Evolutionary conservation across 2,888 invertebrate genomes (phyloP).

Genomic region (Chesias legatella): DNA sequence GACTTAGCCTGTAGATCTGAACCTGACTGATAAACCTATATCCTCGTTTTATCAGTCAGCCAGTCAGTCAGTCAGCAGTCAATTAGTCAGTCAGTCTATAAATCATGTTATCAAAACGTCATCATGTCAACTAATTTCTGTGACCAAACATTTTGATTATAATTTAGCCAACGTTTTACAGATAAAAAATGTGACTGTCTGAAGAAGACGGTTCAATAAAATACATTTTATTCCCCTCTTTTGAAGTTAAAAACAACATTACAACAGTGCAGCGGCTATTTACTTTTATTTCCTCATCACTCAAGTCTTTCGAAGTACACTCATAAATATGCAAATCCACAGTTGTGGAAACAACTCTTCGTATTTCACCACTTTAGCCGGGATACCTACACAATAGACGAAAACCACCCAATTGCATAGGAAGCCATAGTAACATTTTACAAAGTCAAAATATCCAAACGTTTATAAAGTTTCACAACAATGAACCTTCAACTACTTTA

Average conservation of each 20-base stretch:
- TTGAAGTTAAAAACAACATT: conserved; percentile 47
- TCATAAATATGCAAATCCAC: conserved; percentile 71
- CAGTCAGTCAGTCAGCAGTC: too few relatives aligned
- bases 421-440: conserved; percentile 52
- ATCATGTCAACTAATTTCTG: too few relatives aligned
- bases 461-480: conserved; percentile 68
- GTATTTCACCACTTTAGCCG: conserved; percentile 63
- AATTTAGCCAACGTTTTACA: conserved; percentile 1
- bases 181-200: conserved; percentile 11
- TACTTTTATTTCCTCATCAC: conserved; percentile 67
- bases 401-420: conserved; percentile 48
- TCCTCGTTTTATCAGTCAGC: too few relatives aligned
- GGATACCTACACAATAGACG: conserved; percentile 58
- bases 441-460: conserved; percentile 64
- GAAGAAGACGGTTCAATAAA: conserved; percentile 18
- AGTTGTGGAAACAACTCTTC: conserved; percentile 58
- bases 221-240: conserved; percentile 38
- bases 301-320: conserved; percentile 67
- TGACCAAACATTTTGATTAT: too few relatives aligned
- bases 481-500: conserved; percentile 49
- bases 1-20: too few relatives aligned
- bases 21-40: too few relatives aligned
- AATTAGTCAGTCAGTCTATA: too few relatives aligned
- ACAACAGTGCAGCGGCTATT: conserved; percentile 53
- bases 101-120: too few relatives aligned